Conservation (phyloP, 2,797 vertebrate species). For the Typhlichthys subterraneus region DNA sequence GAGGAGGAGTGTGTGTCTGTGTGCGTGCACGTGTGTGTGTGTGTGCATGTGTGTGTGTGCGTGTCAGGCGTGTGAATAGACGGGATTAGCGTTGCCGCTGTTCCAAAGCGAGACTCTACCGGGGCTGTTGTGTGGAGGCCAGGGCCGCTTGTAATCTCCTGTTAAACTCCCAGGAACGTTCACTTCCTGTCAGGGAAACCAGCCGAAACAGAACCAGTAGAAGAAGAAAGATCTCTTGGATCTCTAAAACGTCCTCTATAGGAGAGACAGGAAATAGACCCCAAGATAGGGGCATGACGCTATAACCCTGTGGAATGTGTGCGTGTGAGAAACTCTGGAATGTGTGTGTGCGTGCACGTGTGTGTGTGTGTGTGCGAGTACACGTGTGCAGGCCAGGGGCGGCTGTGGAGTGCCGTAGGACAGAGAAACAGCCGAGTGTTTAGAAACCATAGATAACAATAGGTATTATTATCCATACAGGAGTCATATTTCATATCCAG, state of each 20-base stretch:
- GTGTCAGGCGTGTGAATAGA: no score
- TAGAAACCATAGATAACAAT: conserved; percentile 34
- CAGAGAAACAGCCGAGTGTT: conserved; percentile 3
- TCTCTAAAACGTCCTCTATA: no score
- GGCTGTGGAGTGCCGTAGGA: no score
- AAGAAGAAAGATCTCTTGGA: not conserved
- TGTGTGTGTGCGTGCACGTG: conserved; percentile 42
- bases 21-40: no score
- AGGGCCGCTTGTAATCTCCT: conserved; percentile 25
- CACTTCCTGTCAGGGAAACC: conserved; percentile 17
- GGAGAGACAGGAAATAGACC: no score
- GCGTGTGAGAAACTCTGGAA: conserved; percentile 3
- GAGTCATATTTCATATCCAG: conserved; percentile 38
- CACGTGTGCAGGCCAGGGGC: conserved; percentile 34
- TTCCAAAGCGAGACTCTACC: no score
- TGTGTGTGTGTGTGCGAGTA: conserved; percentile 45
- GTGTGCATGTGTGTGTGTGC: no score
- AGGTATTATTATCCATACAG: conserved; percentile 42
- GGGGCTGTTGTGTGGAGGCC: conserved; percentile 36
- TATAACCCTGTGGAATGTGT: conserved; percentile 58
- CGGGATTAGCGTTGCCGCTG: no score
- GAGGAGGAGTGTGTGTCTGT: no score
- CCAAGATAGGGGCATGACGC: no score
- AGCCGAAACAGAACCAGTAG: conserved; percentile 8
- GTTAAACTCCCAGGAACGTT: conserved; percentile 23